Percentiles rank a stretch among this genome's conserved stretches.
phyloP scores from a whole-genome alignment of 2,113 vertebrate species.

The Hyperopisus bebe region DNA sequence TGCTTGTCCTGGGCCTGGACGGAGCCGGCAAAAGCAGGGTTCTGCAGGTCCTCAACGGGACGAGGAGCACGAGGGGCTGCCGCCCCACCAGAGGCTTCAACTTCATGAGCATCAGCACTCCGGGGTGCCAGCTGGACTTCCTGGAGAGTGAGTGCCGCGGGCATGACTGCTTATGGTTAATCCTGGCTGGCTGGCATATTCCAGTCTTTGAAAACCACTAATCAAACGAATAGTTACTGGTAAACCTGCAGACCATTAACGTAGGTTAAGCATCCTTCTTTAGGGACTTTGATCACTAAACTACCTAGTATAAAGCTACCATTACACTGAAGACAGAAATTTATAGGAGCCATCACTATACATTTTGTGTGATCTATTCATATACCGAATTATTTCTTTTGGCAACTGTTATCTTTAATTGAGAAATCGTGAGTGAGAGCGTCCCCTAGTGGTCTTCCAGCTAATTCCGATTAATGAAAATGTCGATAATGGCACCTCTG shows the following conservation, averaged over 20 bases:
- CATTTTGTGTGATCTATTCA: not conserved
- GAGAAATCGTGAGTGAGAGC: not conserved
- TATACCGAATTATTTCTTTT: not conserved
- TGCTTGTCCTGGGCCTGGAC: conserved; percentile 84
- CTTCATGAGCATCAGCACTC: conserved; percentile 66
- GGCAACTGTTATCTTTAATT: not conserved
- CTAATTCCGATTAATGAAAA: not conserved
- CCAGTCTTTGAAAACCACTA: not conserved
- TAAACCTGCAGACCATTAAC: not conserved
- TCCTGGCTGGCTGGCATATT: not conserved
- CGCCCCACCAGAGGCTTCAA: conserved; percentile 81
- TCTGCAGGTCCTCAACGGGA: conserved; percentile 66
- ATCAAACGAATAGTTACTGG: not conserved
- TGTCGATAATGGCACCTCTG: not conserved
- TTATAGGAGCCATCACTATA: not conserved
- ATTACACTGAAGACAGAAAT: not conserved
- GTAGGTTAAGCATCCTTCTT: not conserved
- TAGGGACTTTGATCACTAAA: not conserved
- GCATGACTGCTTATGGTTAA: not conserved
- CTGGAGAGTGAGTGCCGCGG: conserved; percentile 72
- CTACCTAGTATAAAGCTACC: not conserved
- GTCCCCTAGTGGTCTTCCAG: not conserved
- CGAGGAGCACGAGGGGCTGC: conserved; percentile 46
- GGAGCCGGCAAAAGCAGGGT: conserved; percentile 85
- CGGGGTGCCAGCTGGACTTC: conserved; percentile 72